Conservation (phyloP, 2,113 vertebrate genomes). For the Talpa occidentalis region DNA sequence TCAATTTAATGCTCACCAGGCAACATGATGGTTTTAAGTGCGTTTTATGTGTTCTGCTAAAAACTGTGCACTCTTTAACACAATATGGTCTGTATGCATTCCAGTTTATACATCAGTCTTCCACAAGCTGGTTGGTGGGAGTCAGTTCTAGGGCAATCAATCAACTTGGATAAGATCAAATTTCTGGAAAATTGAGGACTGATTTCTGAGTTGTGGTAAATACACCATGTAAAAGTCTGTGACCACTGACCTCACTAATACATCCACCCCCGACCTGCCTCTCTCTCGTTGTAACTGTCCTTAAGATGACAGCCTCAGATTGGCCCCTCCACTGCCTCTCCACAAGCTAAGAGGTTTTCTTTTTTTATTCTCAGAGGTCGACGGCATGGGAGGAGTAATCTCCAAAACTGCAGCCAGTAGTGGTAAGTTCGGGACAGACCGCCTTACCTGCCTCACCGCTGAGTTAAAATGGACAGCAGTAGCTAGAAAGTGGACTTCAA, state of each 20-base stretch:
- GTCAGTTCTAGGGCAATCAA: background rate
- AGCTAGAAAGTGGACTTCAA: background rate
- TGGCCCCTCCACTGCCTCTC: background rate
- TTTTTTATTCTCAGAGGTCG: conserved; percentile 58
- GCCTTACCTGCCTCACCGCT: background rate
- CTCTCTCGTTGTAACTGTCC: background rate
- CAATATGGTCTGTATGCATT: background rate
- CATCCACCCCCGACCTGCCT: background rate
- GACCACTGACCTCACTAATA: background rate
- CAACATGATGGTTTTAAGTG: background rate
- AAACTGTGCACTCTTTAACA: background rate
- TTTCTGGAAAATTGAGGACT: background rate
- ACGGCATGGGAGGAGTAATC: background rate
- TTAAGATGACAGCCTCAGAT: background rate
- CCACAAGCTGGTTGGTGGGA: background rate
- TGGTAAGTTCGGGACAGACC: conserved; percentile 54
- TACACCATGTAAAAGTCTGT: background rate
- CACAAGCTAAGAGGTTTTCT: background rate
- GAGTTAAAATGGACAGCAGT: background rate
- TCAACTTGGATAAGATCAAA: background rate
- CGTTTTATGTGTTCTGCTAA: background rate
- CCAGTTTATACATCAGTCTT: background rate
- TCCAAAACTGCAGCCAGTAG: background rate
- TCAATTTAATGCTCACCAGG: background rate
- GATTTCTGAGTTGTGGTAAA: background rate